Base-by-base conservation (phyloP, 2,888 invertebrate genomes). In the Allygus modestus region DNA sequence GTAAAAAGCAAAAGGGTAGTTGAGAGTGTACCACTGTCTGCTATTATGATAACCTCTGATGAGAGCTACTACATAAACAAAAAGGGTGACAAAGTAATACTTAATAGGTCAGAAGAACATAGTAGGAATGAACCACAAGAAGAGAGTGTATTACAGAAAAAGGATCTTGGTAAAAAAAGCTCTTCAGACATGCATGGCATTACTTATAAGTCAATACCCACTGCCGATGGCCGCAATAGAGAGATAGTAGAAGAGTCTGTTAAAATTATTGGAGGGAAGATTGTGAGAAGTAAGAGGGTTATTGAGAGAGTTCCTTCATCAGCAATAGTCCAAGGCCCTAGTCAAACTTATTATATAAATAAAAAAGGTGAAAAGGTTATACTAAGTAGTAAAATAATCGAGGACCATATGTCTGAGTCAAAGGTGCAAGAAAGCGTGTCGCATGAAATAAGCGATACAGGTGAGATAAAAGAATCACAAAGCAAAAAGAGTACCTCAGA, bases 201-300 rank as follows among this genome's bases (percentile, higher is more conserved):
- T 31, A 28, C 65, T 65, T 65, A 28, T n/a, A 65, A 31, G 17
- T 65, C 31, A 15, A 15, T 65, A 12, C 65, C 84, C 0, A n/a
- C 28, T 65, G 15, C 46, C 11, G 69, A 77, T 28, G 75, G 75
- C 15, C 37, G 26, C 7, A 31, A 54, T 31, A 15, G 51, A 20
- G 43, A 71, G 46, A 46, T 51, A 28, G 33, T 41, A n/a, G 23
- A 77, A 20, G 84, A 86, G 61, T 43, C 77, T 58, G 86, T 86
- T 9, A 87, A 79, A 82, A 85, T 87, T 61, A 84, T 87, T 26
- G 87, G 86, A 20, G 87, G 87, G 26, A 87, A 87, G 82, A 75
- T 87, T 33, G 84, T 87, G 11, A 87, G 85, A 85, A 84, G 51
- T 46, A 77, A 41, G 23, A 77, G 28, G 23, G 46, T 77, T 0